phyloP scores from a whole-genome alignment of 1,140 invertebrate genomes.

The Ceratosolen solmsi region DNA sequence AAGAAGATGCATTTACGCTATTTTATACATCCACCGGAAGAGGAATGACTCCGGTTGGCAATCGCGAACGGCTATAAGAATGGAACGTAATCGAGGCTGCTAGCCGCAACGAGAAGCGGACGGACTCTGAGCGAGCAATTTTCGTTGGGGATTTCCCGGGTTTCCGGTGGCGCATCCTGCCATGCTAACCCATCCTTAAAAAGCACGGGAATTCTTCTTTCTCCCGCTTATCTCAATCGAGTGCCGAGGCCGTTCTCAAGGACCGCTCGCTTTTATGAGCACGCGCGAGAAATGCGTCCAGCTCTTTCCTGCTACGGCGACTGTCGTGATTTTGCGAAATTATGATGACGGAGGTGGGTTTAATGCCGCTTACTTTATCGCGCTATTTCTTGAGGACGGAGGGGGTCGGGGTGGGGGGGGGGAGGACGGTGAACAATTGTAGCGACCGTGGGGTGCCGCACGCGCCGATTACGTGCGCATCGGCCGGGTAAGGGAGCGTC shows the following conservation, averaged over 20 bases:
- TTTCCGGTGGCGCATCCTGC: background rate
- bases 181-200: background rate
- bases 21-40: background rate
- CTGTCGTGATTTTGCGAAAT: too few relatives aligned
- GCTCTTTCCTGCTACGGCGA: too few relatives aligned
- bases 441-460: background rate
- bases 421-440: background rate
- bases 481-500: background rate
- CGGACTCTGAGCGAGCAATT: background rate
- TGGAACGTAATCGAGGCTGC: background rate
- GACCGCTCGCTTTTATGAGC: too few relatives aligned
- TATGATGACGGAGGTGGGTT: too few relatives aligned
- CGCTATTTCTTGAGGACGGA: too few relatives aligned
- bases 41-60: too few relatives aligned
- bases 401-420: too few relatives aligned
- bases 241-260: background rate
- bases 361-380: too few relatives aligned
- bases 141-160: background rate
- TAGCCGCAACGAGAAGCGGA: background rate
- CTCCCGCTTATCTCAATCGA: background rate
- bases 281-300: too few relatives aligned
- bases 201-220: background rate
- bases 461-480: background rate
- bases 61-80: background rate
- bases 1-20: background rate